Evolutionary conservation across 2,888 invertebrate genomes (phyloP).

Genomic region (Metacarcinus magister): DNA sequence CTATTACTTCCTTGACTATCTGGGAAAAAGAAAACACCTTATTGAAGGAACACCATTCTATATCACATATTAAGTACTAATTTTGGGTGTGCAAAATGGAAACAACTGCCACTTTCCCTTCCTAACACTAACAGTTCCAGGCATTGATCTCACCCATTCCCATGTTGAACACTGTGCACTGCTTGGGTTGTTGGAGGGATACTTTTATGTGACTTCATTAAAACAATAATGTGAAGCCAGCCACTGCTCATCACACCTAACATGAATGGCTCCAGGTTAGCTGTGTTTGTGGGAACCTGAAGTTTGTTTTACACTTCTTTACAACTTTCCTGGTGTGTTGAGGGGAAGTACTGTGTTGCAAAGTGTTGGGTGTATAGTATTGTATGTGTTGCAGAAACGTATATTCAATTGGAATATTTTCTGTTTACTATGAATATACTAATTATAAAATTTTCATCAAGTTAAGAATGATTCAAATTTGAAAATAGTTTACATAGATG

Average conservation of each 20-base stretch:
- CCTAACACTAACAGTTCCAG: neutral
- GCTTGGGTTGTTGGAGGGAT: neutral
- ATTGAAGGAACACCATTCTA: neutral
- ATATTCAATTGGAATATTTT: neutral
- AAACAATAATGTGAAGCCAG: neutral
- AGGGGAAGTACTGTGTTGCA: neutral
- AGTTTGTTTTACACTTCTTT: neutral
- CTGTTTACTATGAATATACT: neutral
- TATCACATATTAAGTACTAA: neutral
- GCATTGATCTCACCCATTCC: neutral
- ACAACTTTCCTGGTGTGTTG: neutral
- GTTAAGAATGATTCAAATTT: no score
- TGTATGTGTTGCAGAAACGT: neutral
- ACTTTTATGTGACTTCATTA: neutral
- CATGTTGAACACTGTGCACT: neutral
- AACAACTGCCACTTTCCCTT: neutral
- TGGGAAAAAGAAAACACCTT: neutral
- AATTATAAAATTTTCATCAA: no score
- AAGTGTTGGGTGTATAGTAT: neutral
- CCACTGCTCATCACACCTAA: neutral
- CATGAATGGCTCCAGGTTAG: neutral
- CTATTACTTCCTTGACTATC: neutral
- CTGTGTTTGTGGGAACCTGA: neutral
- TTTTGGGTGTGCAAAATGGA: neutral
- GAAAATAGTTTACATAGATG: no score